Percentiles rank a stretch among this genome's conserved stretches.
phyloP scores from a whole-genome alignment of 2,113 vertebrate species.

The Neodon shergylaensis region DNA sequence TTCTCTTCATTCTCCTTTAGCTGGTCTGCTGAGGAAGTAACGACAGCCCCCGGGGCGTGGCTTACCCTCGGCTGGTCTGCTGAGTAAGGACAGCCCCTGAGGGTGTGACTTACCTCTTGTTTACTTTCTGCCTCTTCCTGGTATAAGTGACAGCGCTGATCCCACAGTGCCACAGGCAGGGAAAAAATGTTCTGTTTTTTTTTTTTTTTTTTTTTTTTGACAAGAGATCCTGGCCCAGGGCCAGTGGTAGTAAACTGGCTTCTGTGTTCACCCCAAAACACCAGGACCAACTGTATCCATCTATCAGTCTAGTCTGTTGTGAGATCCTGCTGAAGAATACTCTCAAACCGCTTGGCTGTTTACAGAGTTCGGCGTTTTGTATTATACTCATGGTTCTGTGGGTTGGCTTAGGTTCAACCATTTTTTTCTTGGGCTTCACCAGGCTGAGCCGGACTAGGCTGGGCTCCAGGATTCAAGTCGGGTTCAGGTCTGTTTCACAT shows the following conservation, averaged over 20 bases:
- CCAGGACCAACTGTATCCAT: fast-evolving
- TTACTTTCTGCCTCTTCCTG: not conserved
- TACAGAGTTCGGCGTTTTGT: not conserved
- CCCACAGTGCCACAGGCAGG: not conserved
- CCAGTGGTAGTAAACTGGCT: not conserved
- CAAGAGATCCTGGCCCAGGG: not conserved
- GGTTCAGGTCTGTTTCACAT: conserved; percentile 27
- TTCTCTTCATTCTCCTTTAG: not conserved
- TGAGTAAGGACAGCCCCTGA: not conserved
- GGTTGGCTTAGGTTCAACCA: conserved; percentile 30
- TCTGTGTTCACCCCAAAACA: not conserved
- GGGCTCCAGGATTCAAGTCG: conserved; percentile 29
- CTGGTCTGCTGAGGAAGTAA: too few species aligned
- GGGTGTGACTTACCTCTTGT: not conserved
- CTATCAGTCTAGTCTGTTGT: not conserved
- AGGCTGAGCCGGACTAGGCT: not conserved
- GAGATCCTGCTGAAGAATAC: not conserved
- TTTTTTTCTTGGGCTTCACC: not conserved
- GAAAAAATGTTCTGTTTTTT: not conserved
- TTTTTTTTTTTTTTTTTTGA: conserved; percentile 23
- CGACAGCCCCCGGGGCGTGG: too few species aligned
- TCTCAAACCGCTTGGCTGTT: not conserved
- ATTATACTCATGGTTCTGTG: not conserved
- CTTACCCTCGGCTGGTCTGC: too few species aligned
- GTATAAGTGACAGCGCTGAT: not conserved